Percentiles rank a stretch among this genome's conserved stretches.
Evolutionary conservation across 1,140 invertebrate genomes (phyloP).

Genomic region (Brachystomella parvula): DNA sequence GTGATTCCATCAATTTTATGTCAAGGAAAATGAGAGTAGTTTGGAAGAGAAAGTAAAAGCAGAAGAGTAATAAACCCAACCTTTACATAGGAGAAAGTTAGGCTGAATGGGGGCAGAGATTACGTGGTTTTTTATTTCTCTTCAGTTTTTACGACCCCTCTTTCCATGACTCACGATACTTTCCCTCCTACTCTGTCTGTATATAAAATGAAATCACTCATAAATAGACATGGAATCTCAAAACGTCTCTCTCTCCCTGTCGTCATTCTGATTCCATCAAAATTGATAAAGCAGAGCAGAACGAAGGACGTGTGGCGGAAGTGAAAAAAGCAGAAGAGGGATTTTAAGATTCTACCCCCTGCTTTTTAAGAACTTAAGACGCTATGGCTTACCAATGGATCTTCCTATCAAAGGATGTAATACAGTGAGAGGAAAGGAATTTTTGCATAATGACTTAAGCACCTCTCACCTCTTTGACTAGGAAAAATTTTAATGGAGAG

Average conservation of each 20-base stretch:
- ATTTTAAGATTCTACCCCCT: background rate
- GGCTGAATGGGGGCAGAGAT: no score
- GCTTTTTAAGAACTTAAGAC: background rate
- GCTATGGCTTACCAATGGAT: background rate
- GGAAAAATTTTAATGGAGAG: background rate
- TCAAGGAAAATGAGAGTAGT: no score
- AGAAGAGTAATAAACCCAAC: no score
- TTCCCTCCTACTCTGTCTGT: no score
- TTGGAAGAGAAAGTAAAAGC: no score
- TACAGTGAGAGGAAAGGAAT: background rate
- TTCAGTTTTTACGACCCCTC: no score
- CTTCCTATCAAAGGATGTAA: background rate
- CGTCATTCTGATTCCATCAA: no score
- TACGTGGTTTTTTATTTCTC: background rate
- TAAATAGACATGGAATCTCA: background rate
- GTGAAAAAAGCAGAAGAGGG: slow-evolving; percentile 1
- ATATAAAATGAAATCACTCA: background rate
- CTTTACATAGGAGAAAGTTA: no score
- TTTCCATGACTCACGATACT: no score
- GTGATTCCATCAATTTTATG: slow-evolving; percentile 2
- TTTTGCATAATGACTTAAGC: background rate
- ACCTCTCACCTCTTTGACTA: background rate
- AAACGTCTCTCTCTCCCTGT: background rate
- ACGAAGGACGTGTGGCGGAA: background rate
- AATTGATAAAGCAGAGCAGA: background rate